phyloP scores from a whole-genome alignment of 2,113 vertebrate species.

The Lates calcarifer region DNA sequence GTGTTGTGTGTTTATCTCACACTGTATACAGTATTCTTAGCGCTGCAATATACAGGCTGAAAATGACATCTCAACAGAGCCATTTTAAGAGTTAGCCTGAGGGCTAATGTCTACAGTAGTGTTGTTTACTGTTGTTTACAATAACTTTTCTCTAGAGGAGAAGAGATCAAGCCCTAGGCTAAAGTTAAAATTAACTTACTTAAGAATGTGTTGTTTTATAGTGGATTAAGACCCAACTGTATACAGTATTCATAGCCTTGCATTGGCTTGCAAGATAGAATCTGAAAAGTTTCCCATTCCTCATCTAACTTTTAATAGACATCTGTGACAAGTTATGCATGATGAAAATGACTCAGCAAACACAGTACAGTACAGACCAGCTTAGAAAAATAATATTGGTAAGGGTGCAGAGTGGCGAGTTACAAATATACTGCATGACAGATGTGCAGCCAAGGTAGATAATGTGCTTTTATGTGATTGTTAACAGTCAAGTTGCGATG shows the following conservation, averaged over 20 bases:
- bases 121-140: slow-evolving; percentile 9
- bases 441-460: background rate
- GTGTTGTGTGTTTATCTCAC: background rate
- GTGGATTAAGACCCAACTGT: background rate
- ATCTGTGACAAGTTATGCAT: background rate
- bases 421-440: background rate
- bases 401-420: background rate
- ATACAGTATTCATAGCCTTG: background rate
- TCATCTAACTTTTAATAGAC: slow-evolving; percentile 32
- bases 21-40: background rate
- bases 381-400: slow-evolving; percentile 8
- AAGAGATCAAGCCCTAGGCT: background rate
- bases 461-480: background rate
- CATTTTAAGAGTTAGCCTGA: slow-evolving; percentile 1
- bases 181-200: background rate
- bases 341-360: slow-evolving; percentile 15
- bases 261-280: no score
- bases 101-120: background rate
- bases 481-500: background rate
- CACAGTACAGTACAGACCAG: background rate
- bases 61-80: background rate
- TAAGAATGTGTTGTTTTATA: slow-evolving; percentile 1
- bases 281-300: background rate
- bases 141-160: background rate
- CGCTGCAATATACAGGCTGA: background rate